Base-by-base conservation (phyloP, 2,113 vertebrate species). In the Myrmecobius fasciatus region DNA sequence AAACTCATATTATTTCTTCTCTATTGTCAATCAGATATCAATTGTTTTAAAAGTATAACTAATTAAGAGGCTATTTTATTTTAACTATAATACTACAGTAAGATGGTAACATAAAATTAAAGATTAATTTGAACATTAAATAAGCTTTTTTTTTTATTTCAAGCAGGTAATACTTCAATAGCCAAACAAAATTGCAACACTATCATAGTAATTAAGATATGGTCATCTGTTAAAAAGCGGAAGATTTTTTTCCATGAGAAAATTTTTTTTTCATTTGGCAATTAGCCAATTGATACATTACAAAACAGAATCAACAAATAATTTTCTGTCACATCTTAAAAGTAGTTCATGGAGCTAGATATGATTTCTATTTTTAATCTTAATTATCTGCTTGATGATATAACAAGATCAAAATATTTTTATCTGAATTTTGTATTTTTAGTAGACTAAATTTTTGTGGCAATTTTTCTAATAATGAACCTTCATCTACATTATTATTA, bases 291-390 rank as follows among this genome's bases (percentile, higher is more conserved):
- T 75, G 90, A 91, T 83, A 94, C n/a, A 90, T 0, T 52, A 6
- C 12, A 90, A 94, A 94, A 94, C 25, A 93, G 25, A 92, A 75
- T 95, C 89, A 89, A 92, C 51, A 36, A 3, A 14, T 67, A 53
- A 93, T 89, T 91, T 95, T 96, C 89, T 8, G 94, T 28, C 89
- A 92, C 91, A 92, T 92, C 1, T 91, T 94, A 94, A 94, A 90
- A 96, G 89, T 6, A 95, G 1, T 88, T 93, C 47, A 47, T 91
- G 43, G 49, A 92, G 25, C 53, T 93, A 48, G 48, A 54, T 53
- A 88, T 49, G 11, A 53, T 93, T 95, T 52, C 52, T n/a, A 75
- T 89, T 97, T n/a, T 94, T 53, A 95, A 67, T 89, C 25, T 75
- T 26, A 93, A 91, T 96, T 96, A 54, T 93, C 93, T 67, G 25